Conservation (phyloP, 2,113 vertebrate species). For the Xiphophorus hellerii region DNA sequence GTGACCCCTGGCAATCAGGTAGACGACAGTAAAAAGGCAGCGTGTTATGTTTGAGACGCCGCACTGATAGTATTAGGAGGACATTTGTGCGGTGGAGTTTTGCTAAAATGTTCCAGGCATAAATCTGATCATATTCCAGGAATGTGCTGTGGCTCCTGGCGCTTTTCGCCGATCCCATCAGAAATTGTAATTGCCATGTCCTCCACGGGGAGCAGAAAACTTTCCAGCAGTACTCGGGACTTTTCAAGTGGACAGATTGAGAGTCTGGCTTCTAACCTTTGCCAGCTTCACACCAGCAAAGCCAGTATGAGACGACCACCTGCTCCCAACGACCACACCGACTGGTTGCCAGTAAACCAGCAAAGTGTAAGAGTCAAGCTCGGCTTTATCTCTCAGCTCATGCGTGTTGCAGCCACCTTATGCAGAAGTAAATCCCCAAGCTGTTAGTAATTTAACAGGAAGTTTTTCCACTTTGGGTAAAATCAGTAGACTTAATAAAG, state of each 20-base stretch:
- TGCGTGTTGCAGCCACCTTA: conserved; percentile 45
- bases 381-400: conserved; percentile 56
- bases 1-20: conserved; percentile 26
- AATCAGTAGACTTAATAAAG: conserved; percentile 78
- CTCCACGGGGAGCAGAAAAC: conserved; percentile 61
- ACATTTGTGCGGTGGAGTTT: conserved; percentile 49
- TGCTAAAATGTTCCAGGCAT: conserved; percentile 60
- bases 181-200: conserved; percentile 70
- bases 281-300: conserved; percentile 55
- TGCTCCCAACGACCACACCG: conserved; percentile 70
- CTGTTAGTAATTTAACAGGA: conserved; percentile 76
- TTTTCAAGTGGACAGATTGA: conserved; percentile 76
- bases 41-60: conserved; percentile 19
- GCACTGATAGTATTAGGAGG: conserved; percentile 33
- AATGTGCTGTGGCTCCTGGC: conserved; percentile 57
- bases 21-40: conserved; percentile 7
- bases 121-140: conserved; percentile 64
- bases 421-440: conserved; percentile 52
- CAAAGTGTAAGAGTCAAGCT: conserved; percentile 40
- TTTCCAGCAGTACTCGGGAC: conserved; percentile 68
- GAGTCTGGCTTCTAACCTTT: conserved; percentile 65
- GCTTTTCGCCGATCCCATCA: conserved; percentile 49
- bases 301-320: conserved; percentile 68
- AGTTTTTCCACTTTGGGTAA: conserved; percentile 63
- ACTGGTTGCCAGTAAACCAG: conserved; percentile 41